A percentile compares a stretch with the other conserved stretches of the same genome.
These are phyloP conservation scores for Aphidius gifuensis DNA, from an alignment of 1,140 invertebrate species.

Conservation along the genomic window DNA sequence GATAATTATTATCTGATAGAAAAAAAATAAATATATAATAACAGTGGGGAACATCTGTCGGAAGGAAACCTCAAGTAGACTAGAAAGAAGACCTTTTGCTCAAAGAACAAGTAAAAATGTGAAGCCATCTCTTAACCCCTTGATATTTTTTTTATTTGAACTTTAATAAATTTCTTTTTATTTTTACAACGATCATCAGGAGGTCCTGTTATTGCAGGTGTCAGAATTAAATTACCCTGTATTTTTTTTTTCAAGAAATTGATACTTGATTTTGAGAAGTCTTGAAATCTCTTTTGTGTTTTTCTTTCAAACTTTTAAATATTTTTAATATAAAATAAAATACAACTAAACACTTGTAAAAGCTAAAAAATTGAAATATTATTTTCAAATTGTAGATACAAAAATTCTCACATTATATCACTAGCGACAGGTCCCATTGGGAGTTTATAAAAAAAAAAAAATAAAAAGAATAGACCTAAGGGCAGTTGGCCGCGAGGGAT, in stretches of 20 bases:
- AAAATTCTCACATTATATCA: slow-evolving; percentile 53
- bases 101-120: slow-evolving; percentile 3
- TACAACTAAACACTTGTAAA: too few relatives aligned
- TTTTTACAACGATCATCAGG: neutral
- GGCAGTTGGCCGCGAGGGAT: slow-evolving; percentile 36
- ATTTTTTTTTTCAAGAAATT: too few relatives aligned
- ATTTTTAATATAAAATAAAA: too few relatives aligned
- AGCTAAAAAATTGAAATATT: too few relatives aligned
- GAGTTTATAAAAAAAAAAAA: slow-evolving; percentile 21
- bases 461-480: slow-evolving; percentile 12
- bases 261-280: slow-evolving; percentile 1
- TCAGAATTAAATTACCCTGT: too few relatives aligned
- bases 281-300: too few relatives aligned
- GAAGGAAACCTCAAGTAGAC: slow-evolving; percentile 17
- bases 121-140: slow-evolving; percentile 16
- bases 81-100: slow-evolving; percentile 11
- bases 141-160: neutral
- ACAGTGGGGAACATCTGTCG: slow-evolving; percentile 9
- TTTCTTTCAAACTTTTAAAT: too few relatives aligned
- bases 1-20: neutral
- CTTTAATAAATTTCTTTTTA: neutral
- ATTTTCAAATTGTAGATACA: neutral
- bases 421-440: slow-evolving; percentile 36
- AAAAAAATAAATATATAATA: neutral
- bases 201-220: slow-evolving; percentile 8